Percentiles rank a stretch among this genome's conserved stretches.
phyloP scores from a whole-genome alignment of 2,797 vertebrate species.

The Helarctos malayanus region DNA sequence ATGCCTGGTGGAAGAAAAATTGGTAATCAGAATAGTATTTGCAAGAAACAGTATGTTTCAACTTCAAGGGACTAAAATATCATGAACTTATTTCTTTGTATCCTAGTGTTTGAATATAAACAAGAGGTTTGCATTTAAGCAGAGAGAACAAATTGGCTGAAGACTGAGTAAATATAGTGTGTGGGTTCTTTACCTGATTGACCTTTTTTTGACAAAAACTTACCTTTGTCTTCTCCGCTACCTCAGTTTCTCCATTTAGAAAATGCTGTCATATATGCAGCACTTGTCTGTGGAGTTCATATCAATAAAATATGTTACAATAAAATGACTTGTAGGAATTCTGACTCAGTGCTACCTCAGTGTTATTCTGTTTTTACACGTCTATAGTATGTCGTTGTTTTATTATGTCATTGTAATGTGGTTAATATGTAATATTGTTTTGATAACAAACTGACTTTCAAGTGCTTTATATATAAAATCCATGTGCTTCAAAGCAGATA shows the following conservation, averaged over 20 bases:
- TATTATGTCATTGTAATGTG: slow-evolving; percentile 3
- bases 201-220: neutral
- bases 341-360: neutral
- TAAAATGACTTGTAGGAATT: neutral
- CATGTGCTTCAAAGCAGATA: neutral
- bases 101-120: slow-evolving; percentile 28
- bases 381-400: neutral
- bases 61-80: slow-evolving; percentile 4
- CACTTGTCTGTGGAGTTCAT: neutral
- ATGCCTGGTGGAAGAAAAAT: neutral
- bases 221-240: neutral
- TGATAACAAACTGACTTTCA: neutral
- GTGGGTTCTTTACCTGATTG: neutral
- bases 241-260: slow-evolving; percentile 36
- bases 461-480: neutral
- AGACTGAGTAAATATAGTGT: neutral
- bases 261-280: neutral
- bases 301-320: neutral
- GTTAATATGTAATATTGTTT: neutral
- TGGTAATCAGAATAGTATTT: neutral
- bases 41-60: neutral
- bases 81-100: neutral
- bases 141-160: neutral
- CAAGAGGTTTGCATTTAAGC: neutral
- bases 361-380: neutral